Conservation (phyloP, 2,888 invertebrate species). For the Brachynemurus nebulosus region DNA sequence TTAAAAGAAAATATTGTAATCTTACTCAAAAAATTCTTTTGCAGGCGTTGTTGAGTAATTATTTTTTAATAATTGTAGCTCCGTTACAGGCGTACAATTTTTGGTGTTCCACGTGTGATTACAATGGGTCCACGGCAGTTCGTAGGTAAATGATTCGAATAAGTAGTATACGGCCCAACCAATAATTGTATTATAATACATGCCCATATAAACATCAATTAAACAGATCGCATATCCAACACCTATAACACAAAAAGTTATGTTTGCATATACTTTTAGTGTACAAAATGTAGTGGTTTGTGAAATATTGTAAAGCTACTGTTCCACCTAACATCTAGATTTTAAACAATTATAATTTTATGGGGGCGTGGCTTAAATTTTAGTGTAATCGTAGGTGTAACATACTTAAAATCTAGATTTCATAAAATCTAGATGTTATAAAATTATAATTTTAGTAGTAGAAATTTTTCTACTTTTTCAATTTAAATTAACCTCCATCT, state of each 20-base stretch:
- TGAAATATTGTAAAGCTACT: too few species aligned
- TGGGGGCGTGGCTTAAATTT: too few species aligned
- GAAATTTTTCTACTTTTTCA: too few species aligned
- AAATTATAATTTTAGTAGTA: too few species aligned
- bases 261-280: too few species aligned
- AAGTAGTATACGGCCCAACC: conserved; percentile 92
- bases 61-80: conserved; percentile 30
- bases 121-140: conserved; percentile 79
- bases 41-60: conserved; percentile 61
- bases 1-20: conserved; percentile 15
- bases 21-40: conserved; percentile 80
- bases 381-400: too few species aligned
- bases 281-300: too few species aligned
- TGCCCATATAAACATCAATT: conserved; percentile 89
- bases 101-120: conserved; percentile 77
- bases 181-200: conserved; percentile 96
- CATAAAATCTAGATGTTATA: too few species aligned
- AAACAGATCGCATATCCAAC: conserved; percentile 93
- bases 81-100: conserved; percentile 53
- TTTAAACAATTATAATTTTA: too few species aligned
- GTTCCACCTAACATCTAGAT: too few species aligned
- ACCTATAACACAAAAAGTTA: conserved; percentile 47
- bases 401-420: too few species aligned
- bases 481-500: too few species aligned
- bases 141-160: conserved; percentile 64